Conservation (phyloP, 2,797 vertebrate species). For the Pseudomugil gertrudae region DNA sequence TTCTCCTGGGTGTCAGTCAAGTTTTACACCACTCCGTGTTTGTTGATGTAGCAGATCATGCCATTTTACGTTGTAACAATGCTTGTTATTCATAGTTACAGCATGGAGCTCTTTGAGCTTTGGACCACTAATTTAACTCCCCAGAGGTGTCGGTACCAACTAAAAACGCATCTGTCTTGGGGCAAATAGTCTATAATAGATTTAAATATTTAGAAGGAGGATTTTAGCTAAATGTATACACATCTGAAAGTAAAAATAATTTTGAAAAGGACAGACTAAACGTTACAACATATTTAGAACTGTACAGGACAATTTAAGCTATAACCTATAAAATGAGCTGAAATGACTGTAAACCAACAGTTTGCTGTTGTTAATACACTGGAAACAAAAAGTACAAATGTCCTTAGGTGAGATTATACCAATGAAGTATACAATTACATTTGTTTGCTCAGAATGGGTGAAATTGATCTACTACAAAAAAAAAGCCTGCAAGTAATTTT, state of each 20-base stretch:
- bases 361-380: too few relatives aligned
- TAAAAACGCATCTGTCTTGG: neutral
- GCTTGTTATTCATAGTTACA: neutral
- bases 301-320: neutral
- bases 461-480: neutral
- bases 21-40: neutral
- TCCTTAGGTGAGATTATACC: neutral
- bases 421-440: neutral
- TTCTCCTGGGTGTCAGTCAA: neutral
- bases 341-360: neutral
- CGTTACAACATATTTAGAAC: neutral
- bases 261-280: too few relatives aligned
- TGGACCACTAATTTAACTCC: neutral
- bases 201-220: neutral
- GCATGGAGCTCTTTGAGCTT: neutral
- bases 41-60: constrained; percentile 12
- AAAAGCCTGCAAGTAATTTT: neutral
- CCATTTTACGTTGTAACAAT: neutral
- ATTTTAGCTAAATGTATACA: neutral
- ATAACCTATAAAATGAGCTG: neutral
- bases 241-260: neutral
- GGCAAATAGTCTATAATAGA: neutral
- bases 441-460: neutral
- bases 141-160: neutral
- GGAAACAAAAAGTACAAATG: neutral